A percentile compares a stretch with the other conserved stretches of the same genome.
Evolutionary conservation across 2,888 invertebrate species (phyloP).

Genomic region (Cheiracanthium punctorium): DNA sequence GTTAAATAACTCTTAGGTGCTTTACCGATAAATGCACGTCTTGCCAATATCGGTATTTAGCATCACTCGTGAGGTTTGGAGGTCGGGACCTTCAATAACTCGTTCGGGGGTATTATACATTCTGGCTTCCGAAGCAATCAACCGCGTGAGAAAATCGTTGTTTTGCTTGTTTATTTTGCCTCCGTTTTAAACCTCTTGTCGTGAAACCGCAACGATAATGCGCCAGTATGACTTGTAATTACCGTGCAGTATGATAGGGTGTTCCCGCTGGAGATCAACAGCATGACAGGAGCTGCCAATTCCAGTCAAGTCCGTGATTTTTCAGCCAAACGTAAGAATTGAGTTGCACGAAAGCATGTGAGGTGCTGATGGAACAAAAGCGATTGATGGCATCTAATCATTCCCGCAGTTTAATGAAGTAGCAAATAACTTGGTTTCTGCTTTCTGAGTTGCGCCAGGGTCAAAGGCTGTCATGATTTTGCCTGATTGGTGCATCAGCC

Average conservation of each 20-base stretch:
- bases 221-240: neutral
- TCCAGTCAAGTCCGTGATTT: neutral
- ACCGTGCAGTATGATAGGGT: neutral
- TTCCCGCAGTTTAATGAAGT: neutral
- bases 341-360: neutral
- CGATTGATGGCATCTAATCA: neutral
- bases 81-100: constrained; percentile 2
- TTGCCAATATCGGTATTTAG: neutral
- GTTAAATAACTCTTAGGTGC: neutral
- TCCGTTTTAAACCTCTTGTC: neutral
- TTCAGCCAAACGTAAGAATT: neutral
- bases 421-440: neutral
- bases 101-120: neutral
- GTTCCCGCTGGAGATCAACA: neutral
- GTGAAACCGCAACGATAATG: neutral
- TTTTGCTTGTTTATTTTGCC: too few species aligned
- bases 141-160: neutral
- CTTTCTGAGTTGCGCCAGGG: neutral
- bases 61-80: neutral
- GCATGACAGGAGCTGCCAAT: neutral
- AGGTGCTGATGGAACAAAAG: neutral
- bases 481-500: too few species aligned
- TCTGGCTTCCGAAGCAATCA: neutral
- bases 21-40: neutral
- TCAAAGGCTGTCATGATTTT: neutral